Evolutionary conservation across 1,140 invertebrate species (phyloP).

Genomic region (Epicauta chinensis): DNA sequence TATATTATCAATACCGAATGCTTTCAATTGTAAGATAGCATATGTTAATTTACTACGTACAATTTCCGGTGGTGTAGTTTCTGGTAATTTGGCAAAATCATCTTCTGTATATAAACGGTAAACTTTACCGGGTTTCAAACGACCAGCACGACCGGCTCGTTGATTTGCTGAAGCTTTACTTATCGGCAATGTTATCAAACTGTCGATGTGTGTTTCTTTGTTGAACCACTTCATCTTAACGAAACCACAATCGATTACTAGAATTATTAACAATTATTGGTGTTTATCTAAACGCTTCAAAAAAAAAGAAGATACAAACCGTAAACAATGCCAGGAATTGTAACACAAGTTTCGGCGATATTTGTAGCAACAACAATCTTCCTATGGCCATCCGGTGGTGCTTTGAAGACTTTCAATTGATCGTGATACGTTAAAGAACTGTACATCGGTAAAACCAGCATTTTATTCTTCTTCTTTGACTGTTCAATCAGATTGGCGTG

Average conservation of each 20-base stretch:
- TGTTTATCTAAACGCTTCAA: neutral
- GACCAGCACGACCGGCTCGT: conserved; percentile 85
- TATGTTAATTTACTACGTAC: conserved; percentile 80
- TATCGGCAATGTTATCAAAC: conserved; percentile 75
- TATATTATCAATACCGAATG: conserved; percentile 89
- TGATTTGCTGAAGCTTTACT: conserved; percentile 89
- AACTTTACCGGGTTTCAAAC: conserved; percentile 78
- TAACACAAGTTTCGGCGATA: conserved; percentile 94
- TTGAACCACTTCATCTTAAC: conserved; percentile 94
- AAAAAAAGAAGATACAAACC: conserved; percentile 47
- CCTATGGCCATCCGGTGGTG: conserved; percentile 62
- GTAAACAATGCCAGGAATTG: conserved; percentile 80
- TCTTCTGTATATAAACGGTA: conserved; percentile 73
- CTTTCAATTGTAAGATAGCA: conserved; percentile 88
- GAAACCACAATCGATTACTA: conserved; percentile 95
- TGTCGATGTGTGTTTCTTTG: conserved; percentile 75
- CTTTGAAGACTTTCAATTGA: conserved; percentile 85
- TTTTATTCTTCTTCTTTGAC: conserved; percentile 46
- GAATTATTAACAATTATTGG: conserved; percentile 31
- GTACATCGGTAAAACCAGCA: conserved; percentile 88
- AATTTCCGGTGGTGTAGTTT: conserved; percentile 84
- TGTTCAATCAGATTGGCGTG: conserved; percentile 49
- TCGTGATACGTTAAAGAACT: conserved; percentile 78
- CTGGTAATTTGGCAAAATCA: conserved; percentile 64
- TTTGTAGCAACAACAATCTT: conserved; percentile 96